Evolutionary conservation across 2,797 vertebrate genomes (phyloP).

Genomic region (Podarcis siculus): DNA sequence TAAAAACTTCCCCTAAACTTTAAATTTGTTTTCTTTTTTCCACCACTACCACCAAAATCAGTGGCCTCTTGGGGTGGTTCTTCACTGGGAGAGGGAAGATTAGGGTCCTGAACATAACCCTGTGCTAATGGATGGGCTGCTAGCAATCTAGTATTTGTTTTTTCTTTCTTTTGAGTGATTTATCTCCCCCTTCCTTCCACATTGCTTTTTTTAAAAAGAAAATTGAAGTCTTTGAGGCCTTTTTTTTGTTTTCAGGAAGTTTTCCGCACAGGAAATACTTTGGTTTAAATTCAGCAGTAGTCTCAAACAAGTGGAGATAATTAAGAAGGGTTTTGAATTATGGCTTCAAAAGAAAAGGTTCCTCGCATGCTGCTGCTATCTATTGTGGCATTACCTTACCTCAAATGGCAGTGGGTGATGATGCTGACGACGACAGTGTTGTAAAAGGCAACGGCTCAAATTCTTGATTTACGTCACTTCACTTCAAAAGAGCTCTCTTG

Average conservation of each 20-base stretch:
- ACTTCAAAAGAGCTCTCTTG: slow-evolving; percentile 30
- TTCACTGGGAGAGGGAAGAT: too few relatives aligned
- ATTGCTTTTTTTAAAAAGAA: slow-evolving; percentile 27
- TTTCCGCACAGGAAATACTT: slow-evolving; percentile 54
- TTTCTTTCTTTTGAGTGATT: slow-evolving; percentile 42
- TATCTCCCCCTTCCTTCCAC: slow-evolving; percentile 48
- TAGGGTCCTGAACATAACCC: too few relatives aligned
- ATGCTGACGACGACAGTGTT: background rate
- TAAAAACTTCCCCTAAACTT: too few relatives aligned
- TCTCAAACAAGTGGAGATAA: slow-evolving; percentile 57
- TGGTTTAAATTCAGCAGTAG: slow-evolving; percentile 39
- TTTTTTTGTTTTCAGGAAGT: slow-evolving; percentile 35
- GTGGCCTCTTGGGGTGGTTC: too few relatives aligned
- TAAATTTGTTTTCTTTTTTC: too few relatives aligned
- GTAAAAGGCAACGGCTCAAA: slow-evolving; percentile 2
- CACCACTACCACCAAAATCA: too few relatives aligned
- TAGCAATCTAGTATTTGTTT: background rate
- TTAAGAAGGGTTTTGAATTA: slow-evolving; percentile 37
- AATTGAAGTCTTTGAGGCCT: slow-evolving; percentile 46
- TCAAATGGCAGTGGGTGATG: background rate
- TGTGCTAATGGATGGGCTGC: background rate
- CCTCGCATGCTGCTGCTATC: slow-evolving; percentile 9
- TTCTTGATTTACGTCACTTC: slow-evolving; percentile 15
- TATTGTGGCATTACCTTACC: background rate
- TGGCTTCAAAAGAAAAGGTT: slow-evolving; percentile 25